phyloP scores from a whole-genome alignment of 2,797 vertebrate species.

The Sebastes trivittatus region DNA sequence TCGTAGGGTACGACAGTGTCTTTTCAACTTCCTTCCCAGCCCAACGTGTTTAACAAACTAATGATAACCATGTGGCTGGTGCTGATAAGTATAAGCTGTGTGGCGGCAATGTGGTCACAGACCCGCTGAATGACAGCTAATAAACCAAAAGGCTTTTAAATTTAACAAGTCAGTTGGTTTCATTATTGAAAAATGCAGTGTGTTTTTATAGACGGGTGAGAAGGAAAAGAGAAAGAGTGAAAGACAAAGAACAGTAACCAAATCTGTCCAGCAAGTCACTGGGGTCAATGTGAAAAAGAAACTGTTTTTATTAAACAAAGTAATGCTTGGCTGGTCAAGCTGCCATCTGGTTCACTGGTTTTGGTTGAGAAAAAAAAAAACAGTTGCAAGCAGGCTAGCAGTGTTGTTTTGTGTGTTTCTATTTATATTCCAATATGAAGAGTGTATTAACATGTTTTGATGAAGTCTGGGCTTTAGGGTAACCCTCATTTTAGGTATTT shows the following conservation, averaged over 20 bases:
- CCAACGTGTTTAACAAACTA: constrained; percentile 6
- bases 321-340: constrained; percentile 26
- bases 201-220: background rate
- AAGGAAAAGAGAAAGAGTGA: background rate
- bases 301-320: background rate
- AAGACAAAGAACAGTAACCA: background rate
- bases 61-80: constrained; percentile 40
- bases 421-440: constrained; percentile 8
- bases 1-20: background rate
- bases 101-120: background rate
- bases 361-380: background rate
- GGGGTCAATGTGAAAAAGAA: constrained; percentile 1
- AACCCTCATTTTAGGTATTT: background rate
- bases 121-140: background rate
- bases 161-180: background rate
- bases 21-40: constrained; percentile 14
- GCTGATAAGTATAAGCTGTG: constrained; percentile 42
- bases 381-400: background rate
- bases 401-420: background rate
- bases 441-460: background rate
- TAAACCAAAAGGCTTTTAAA: background rate
- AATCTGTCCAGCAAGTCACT: background rate
- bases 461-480: background rate
- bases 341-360: constrained; percentile 16
- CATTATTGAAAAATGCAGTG: background rate